Evolutionary conservation across 1,140 invertebrate genomes (phyloP), one percentile per base, ranked within the genome.

Genomic region (Cherax quadricarinatus): DNA sequence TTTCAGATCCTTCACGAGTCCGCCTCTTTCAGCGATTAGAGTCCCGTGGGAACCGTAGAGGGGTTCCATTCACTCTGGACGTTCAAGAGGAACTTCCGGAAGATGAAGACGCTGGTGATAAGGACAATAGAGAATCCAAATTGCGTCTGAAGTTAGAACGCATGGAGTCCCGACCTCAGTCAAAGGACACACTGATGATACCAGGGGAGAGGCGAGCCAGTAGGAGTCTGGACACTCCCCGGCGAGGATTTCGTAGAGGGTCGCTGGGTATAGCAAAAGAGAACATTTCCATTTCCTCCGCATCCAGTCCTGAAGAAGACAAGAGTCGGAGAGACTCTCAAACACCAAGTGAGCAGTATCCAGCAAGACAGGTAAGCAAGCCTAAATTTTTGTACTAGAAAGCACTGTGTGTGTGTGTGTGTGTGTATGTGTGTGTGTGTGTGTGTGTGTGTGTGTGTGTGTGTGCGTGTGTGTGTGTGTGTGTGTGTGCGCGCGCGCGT

Each of bases 21-120:
- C 70, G 85, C 18, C 14, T 87, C 70, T 78, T 87, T n/a, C 85
- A 73, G 70, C 70, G 62, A 16, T 49, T 87, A 51, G 85, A 85
- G n/a, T 6, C 14, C 24, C 83, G 83, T 30, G 83, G 60, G 14
- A 7, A 60, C 5, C 70, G 73, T 18, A 48, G 85, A 30, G 85
- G 70, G 16, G 85, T 51, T 3, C 85, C 53, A 24, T 87, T 30
- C 49, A 78, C 48, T 21, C 73, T 87, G 6, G 85, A 87, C 60
- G 78, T 60, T n/a, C 85, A 87, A 66, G 85, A 87, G 41, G 85
- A 87, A 49, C 49, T 87, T 21, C 85, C 85, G 2, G 85, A 87
- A 66, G 85, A 86, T 41, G 85, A 86, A 41, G 70, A 78, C 85
- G 49, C 6, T 1, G 73, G 73, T 4, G 73, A 78, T 0, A 41